Base-by-base conservation (phyloP, 2,888 invertebrate species). In the Acronicta aceris region DNA sequence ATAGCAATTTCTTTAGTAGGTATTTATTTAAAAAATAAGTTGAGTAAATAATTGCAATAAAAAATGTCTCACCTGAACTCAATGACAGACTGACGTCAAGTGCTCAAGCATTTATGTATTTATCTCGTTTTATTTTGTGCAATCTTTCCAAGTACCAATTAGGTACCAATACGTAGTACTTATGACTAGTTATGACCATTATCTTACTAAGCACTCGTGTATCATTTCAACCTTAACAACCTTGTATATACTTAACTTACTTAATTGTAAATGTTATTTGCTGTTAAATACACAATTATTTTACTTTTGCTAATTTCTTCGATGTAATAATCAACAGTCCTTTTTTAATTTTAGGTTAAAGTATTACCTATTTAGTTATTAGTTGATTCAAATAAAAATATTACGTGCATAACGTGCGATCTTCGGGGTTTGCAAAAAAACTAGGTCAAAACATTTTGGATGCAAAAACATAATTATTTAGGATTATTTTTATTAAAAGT, bases 181-280 rank as follows among this genome's bases (percentile, higher is more conserved):
- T 58, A 65, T 47, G 4, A 36, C 36, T 36, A 36, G 36, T 57
- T 63, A 69, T 16, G 17, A 41, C 42, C 57, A 73, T 75, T 71
- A 67, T 40, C 56, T 49, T 38, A 49, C 66, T 60, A 55, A 59
- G 59, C 46, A 47, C 16, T 45, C 40, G 36, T n/a, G 30, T 66
- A 51, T 63, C n/a, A 50, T 59, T 51, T 54, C 25, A 66, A 60
- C 27, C 33, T 51, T 25, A 49, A 61, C 51, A 46, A 41, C 30
- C 33, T 16, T 42, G 42, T 48, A 21, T 17, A 38, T 21, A 40
- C 21, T 45, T 58, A 15, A 33, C n/a, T 30, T 51, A 21, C 21
- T 21, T 21, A 2, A 21, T 21, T 21, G 21, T 21, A 21, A 21
- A 4, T 21, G 21, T 9, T 38, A 12, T 49, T 17, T n/a, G 9